Percentiles rank a stretch among this genome's conserved stretches.
Conservation (phyloP, 35 echinoderm and acorn worm species). For the Nesometra sesokonis region DNA sequence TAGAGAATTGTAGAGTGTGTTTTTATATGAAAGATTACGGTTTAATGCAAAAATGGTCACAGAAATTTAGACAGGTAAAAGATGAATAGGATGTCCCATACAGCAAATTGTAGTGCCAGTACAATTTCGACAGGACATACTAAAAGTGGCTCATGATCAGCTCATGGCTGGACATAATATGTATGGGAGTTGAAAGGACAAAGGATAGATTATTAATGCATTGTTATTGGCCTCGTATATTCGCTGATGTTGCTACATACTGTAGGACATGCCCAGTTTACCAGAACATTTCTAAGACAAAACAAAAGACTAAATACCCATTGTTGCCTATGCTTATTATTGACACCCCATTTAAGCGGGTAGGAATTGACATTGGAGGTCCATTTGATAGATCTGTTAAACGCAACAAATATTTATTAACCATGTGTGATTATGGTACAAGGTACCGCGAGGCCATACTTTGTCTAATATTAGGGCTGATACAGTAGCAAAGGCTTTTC, state of each 20-base stretch:
- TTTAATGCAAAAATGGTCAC: background rate
- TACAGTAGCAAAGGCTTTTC: conserved; percentile 4
- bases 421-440: conserved; percentile 13
- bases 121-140: background rate
- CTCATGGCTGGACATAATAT: background rate
- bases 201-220: background rate
- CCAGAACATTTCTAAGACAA: background rate
- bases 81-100: background rate
- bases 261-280: background rate
- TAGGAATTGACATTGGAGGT: background rate
- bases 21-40: background rate
- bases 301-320: background rate
- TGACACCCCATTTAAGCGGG: background rate
- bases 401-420: background rate
- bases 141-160: conserved; percentile 13
- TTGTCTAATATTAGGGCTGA: background rate
- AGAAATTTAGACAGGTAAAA: background rate
- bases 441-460: conserved; percentile 21
- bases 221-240: background rate
- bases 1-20: background rate
- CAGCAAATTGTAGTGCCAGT: conserved; percentile 15
- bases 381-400: background rate
- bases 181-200: background rate
- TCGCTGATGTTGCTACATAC: background rate
- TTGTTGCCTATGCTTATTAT: background rate